These are phyloP conservation scores for Cuniculus paca DNA, from an alignment of 2,797 vertebrate genomes.

Conservation along the genomic window DNA sequence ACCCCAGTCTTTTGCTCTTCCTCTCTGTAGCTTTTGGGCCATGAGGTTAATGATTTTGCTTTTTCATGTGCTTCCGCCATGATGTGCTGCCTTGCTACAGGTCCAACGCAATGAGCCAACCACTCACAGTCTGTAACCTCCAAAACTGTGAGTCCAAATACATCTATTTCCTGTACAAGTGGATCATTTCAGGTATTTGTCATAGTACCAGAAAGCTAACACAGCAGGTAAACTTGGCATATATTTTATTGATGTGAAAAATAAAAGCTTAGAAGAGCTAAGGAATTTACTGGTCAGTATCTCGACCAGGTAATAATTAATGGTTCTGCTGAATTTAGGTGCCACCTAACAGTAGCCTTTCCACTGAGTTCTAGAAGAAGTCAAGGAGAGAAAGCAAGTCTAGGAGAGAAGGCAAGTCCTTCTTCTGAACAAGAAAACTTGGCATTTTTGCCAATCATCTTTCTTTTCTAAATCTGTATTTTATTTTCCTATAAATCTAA, in stretches of 20 bases:
- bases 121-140: not conserved
- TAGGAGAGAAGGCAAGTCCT: not conserved
- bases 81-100: not conserved
- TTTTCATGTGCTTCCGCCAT: no score
- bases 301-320: accelerated
- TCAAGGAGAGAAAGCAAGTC: accelerated
- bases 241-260: not conserved
- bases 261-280: not conserved
- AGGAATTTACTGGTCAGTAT: not conserved
- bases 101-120: no score
- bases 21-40: not conserved
- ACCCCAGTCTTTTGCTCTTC: not conserved
- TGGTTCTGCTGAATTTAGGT: not conserved
- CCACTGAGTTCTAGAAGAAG: not conserved
- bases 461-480: not conserved
- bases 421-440: not conserved
- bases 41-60: not conserved
- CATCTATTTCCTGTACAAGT: not conserved
- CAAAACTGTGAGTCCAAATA: not conserved
- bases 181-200: not conserved
- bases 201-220: not conserved
- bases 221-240: not conserved
- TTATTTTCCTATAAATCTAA: not conserved
- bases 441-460: not conserved
- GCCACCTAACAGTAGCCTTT: not conserved